These are phyloP conservation scores for Perca fluviatilis DNA, from an alignment of 2,113 vertebrate genomes.

Conservation along the genomic window DNA sequence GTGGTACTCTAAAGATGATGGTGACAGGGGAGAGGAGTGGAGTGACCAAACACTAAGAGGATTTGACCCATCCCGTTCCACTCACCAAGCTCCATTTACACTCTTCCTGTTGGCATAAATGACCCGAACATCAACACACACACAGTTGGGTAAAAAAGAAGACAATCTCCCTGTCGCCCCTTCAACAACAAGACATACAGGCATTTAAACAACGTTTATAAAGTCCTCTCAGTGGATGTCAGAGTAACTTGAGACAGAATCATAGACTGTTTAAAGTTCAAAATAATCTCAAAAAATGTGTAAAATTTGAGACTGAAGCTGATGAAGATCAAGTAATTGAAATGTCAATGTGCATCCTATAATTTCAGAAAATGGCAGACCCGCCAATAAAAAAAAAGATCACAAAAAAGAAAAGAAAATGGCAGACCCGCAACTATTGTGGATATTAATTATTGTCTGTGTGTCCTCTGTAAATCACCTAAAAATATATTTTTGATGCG, in stretches of 20 bases:
- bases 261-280: neutral
- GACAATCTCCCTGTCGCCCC: neutral
- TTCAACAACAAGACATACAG: neutral
- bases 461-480: conserved; percentile 10
- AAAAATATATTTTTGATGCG: neutral
- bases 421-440: neutral
- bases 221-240: neutral
- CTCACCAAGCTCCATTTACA: conserved; percentile 48
- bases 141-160: neutral
- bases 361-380: neutral
- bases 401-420: neutral
- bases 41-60: conserved; percentile 59
- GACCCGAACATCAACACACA: conserved; percentile 2
- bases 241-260: neutral
- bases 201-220: neutral
- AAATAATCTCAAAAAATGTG: neutral
- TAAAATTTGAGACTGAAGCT: conserved; percentile 10
- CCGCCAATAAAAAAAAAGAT: no score
- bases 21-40: conserved; percentile 28
- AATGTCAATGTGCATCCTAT: neutral
- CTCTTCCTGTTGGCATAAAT: conserved; percentile 43
- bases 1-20: conserved; percentile 17
- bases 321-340: neutral
- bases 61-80: conserved; percentile 56
- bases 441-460: neutral